Percentiles rank a stretch among this genome's conserved stretches.
Evolutionary conservation across 2,888 invertebrate genomes (phyloP).

Genomic region (Seladonia tumulorum): DNA sequence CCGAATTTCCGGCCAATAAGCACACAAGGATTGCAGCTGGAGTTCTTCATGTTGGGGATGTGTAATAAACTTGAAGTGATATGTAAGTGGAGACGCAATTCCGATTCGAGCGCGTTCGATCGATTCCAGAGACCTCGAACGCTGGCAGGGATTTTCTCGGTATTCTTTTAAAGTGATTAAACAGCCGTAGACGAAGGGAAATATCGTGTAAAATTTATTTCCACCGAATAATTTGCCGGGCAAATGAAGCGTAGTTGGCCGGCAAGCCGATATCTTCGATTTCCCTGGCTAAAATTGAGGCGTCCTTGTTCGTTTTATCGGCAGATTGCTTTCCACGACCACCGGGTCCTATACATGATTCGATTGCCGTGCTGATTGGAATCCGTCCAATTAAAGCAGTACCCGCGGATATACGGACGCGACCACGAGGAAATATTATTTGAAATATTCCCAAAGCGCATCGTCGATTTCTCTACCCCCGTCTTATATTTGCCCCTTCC

Average conservation of each 20-base stretch:
- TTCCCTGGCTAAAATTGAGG: slow-evolving; percentile 39
- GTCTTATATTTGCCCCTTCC: neutral
- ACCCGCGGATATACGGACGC: slow-evolving; percentile 16
- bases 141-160: neutral
- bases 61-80: neutral
- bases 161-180: neutral
- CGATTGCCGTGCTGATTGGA: slow-evolving; percentile 55
- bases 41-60: neutral
- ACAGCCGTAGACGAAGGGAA: slow-evolving; percentile 3
- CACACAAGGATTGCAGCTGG: neutral
- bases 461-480: neutral
- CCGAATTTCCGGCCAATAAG: neutral
- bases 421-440: slow-evolving; percentile 18
- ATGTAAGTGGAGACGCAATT: neutral
- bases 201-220: slow-evolving; percentile 5
- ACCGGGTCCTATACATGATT: slow-evolving; percentile 33
- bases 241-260: slow-evolving; percentile 38
- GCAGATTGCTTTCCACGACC: slow-evolving; percentile 51
- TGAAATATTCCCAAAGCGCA: slow-evolving; percentile 32
- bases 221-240: slow-evolving; percentile 26
- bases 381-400: slow-evolving; percentile 55
- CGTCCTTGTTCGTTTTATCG: slow-evolving; percentile 47
- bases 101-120: neutral
- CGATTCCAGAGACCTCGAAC: neutral
- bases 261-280: slow-evolving; percentile 32